Percentiles rank a stretch among this genome's conserved stretches.
Evolutionary conservation across 2,888 invertebrate genomes (phyloP).

Genomic region (Netelia virgata): DNA sequence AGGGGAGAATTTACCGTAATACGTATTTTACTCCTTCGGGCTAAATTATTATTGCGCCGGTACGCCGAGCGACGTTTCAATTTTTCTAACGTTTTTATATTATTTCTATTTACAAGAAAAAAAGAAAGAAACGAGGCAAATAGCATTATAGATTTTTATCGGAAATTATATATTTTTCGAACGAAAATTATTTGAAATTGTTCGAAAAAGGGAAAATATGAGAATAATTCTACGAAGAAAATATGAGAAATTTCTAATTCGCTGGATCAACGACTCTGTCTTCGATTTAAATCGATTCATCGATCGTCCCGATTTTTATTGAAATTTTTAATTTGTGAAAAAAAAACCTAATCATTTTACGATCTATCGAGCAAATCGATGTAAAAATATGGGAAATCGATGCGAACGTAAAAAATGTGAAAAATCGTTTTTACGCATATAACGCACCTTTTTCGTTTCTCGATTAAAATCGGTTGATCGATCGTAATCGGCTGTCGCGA

Average conservation of each 20-base stretch:
- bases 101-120: neutral
- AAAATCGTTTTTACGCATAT: no score
- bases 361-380: no score
- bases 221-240: no score
- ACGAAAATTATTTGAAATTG: neutral
- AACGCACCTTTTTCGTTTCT: neutral
- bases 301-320: neutral
- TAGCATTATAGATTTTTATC: neutral
- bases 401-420: no score
- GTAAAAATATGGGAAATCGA: no score
- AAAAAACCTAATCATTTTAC: no score
- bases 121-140: neutral
- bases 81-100: conserved; percentile 4
- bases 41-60: conserved; percentile 46
- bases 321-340: no score
- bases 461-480: conserved; percentile 36
- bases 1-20: conserved; percentile 60
- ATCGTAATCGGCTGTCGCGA: conserved; percentile 20
- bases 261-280: no score
- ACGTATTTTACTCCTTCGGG: conserved; percentile 24
- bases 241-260: no score
- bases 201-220: neutral
- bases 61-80: conserved; percentile 5
- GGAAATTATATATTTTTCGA: neutral
- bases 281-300: conserved; percentile 30